Evolutionary conservation across 2,113 vertebrate genomes (phyloP), one percentile per base, ranked within the genome.

Genomic region (Entelurus aequoreus): DNA sequence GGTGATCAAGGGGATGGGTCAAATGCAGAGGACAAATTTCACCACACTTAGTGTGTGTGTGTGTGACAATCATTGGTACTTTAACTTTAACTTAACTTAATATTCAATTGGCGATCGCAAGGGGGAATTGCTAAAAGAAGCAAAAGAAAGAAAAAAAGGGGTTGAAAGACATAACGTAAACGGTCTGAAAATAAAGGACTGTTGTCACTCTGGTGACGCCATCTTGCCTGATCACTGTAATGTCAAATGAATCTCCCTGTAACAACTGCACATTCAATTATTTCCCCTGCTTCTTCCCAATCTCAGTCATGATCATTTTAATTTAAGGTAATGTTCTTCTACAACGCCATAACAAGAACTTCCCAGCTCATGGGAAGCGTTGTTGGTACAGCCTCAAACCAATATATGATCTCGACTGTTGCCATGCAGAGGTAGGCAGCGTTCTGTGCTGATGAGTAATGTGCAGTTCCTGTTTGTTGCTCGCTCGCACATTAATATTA

Each of bases 401-500:
- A 76, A 69, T 70, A 67, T 78, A 49, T 74, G 73, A 66, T 81
- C 36, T 42, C 63, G 65, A 63, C 75, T 86, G 83, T 82, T 84
- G 81, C 84, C 76, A 81, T 78, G 84, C 85, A 83, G 70, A 87
- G 69, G 50, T 51, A 71, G 52, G 69, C 71, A 66, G 63, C 15
- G 10, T 75, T 74, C 49, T 37, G 55, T 5, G 8, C 74, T 77
- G 48, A 40, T 78, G 83, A 83, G 69, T 79, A 81, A 86, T 75
- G 49, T 16, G 1, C 75, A 75, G 66, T 78, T 88, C 73, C 78
- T 76, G 79, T 79, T 86, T 81, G 75, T 76, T 65, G 60, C 73
- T 15, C 14, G 48, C 61, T 75, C 71, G 64, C 40, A 68, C 72
- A 79, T 86, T 78, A 84, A 87, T 86, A 85, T 82, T 77, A 79